Evolutionary conservation across 2,888 invertebrate species (phyloP), one percentile per base, ranked within the genome.

Genomic region (Heliconius ismenius): DNA sequence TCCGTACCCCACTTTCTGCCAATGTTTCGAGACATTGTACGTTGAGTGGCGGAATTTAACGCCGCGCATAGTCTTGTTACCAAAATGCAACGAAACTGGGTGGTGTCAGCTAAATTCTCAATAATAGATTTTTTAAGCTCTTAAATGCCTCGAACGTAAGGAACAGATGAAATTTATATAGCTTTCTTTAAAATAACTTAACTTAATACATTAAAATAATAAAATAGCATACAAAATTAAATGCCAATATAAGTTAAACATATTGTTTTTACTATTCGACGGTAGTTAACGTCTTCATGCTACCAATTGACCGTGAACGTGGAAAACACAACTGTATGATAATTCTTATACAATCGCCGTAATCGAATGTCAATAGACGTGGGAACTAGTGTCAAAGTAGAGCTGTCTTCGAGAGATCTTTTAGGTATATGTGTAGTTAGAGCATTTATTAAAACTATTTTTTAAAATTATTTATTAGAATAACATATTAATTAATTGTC

Each of bases 341-440:
- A 78, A 79, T 78, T 76, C 43, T 76, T 73, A 75, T 73, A 73
- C 78, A 79, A 75, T 74, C 73, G 18, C 15, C 64, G 72, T 75
- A 65, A 75, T 77, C 60, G 65, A 70, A n/a, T 24, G 36, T 68
- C 58, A 70, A 77, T 65, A 64, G 26, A 69, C 64, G 69, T 77
- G 77, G 28, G 74, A 77, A 73, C 36, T 58, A 70, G 54, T 54
- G 32, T 49, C 26, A 67, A 67, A 26, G 43, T 67, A 67, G 67
- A 67, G 24, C 67, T 43, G 18, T 67, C 39, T 43, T 24, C 39
- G 2, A 13, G 64, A 65, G 13, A 65, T 36, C 0, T 21, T 36
- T 13, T 63, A 9, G 28, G 21, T 32, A 64, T 3, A 64, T 21
- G 2, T 32, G 49, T 18, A 49, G 49, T 21, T 21, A 49, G 21